A percentile compares a stretch with the other conserved stretches of the same genome.
These are phyloP conservation scores for Myripristis jacobus DNA, from an alignment of 2,797 vertebrate species.

Conservation along the genomic window DNA sequence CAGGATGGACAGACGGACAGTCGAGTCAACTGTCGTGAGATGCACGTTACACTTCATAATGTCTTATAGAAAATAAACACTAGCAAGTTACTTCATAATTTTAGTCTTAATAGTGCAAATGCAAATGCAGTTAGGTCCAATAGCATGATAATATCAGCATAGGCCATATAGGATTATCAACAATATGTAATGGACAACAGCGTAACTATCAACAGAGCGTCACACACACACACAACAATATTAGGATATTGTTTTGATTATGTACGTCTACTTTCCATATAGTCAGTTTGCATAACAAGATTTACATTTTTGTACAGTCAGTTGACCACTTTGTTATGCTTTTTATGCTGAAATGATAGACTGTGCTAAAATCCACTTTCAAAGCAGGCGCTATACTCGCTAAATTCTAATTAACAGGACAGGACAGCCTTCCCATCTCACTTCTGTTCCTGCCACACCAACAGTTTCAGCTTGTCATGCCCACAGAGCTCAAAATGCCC, in stretches of 20 bases:
- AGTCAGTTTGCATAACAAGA: constrained; percentile 48
- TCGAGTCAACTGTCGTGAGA: constrained; percentile 46
- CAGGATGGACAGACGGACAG: constrained; percentile 42
- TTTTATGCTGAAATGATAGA: constrained; percentile 12
- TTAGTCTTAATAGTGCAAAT: constrained; percentile 77
- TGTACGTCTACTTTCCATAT: constrained; percentile 33
- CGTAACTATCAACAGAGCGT: constrained; percentile 51
- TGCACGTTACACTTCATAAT: constrained; percentile 50
- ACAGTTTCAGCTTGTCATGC: constrained; percentile 3
- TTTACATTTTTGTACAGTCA: constrained; percentile 67
- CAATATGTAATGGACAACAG: constrained; percentile 55
- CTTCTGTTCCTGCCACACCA: neutral
- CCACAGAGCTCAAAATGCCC: constrained; percentile 1
- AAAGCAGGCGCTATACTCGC: constrained; percentile 39
- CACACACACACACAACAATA: constrained; percentile 47
- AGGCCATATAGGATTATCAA: constrained; percentile 57
- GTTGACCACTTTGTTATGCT: constrained; percentile 5
- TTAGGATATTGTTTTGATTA: constrained; percentile 64
- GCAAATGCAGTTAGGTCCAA: constrained; percentile 80
- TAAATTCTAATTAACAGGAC: constrained; percentile 22
- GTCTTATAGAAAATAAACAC: constrained; percentile 71
- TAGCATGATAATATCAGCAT: constrained; percentile 67
- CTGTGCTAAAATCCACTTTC: constrained; percentile 3
- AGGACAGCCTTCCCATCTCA: neutral
- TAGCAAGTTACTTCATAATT: constrained; percentile 55